Percentiles rank a stretch among this genome's conserved stretches.
phyloP scores from a whole-genome alignment of 2,797 vertebrate species.

The Holocentrus rufus region DNA sequence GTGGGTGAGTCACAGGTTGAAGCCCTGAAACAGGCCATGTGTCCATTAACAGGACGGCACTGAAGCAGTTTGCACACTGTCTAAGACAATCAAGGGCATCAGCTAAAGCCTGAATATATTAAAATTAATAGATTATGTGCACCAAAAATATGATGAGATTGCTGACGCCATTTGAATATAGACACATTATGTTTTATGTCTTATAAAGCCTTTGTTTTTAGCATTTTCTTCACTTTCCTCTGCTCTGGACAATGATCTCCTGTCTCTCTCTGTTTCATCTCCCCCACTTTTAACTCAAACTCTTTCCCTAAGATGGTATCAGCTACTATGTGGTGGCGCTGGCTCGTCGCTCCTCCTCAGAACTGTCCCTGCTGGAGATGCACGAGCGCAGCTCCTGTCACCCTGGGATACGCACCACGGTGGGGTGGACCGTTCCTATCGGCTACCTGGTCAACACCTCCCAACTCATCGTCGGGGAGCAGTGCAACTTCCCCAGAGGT shows the following conservation, averaged over 20 bases:
- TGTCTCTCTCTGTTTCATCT: neutral
- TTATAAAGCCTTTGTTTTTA: neutral
- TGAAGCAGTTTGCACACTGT: neutral
- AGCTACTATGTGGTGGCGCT: conserved; percentile 85
- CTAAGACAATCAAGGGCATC: neutral
- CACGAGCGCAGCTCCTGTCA: conserved; percentile 87
- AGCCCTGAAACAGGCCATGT: neutral
- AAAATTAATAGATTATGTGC: too few species aligned
- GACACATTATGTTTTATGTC: neutral
- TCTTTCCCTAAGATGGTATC: conserved; percentile 73
- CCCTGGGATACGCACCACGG: conserved; percentile 85
- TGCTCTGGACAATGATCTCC: too few species aligned
- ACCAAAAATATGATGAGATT: too few species aligned
- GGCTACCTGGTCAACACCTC: conserved; percentile 87
- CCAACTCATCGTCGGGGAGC: conserved; percentile 84
- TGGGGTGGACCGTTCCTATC: conserved; percentile 87
- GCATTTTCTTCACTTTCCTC: neutral
- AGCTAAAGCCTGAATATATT: too few species aligned
- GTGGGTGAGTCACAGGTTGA: conserved; percentile 71
- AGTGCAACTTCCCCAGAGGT: conserved; percentile 87
- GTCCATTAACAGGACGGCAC: neutral
- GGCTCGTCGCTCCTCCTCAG: conserved; percentile 82
- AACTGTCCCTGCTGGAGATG: conserved; percentile 86
- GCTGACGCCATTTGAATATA: too few species aligned
- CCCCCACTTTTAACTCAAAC: neutral